Evolutionary conservation across 2,113 vertebrate genomes (phyloP).

Genomic region (Ptychochromis oligacanthus): DNA sequence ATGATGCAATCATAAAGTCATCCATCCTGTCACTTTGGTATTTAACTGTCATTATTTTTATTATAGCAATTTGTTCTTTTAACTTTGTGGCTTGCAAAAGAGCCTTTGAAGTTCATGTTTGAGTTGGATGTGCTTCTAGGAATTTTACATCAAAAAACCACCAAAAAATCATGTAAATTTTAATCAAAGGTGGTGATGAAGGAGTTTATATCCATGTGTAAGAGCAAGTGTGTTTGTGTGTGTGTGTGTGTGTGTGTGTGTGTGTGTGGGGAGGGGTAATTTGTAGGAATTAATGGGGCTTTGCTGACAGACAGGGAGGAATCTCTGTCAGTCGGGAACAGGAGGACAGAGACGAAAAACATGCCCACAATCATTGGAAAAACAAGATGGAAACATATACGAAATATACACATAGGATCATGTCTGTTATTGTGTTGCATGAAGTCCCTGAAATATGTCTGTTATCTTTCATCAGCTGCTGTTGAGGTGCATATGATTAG

Average conservation of each 20-base stretch:
- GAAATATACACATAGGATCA: neutral
- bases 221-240: neutral
- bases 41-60: too few species aligned
- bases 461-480: too few species aligned
- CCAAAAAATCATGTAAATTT: slow-evolving; percentile 25
- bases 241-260: neutral
- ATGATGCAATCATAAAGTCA: neutral
- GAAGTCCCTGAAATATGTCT: neutral
- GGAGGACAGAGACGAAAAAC: neutral
- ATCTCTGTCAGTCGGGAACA: slow-evolving; percentile 22
- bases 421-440: neutral
- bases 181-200: slow-evolving; percentile 57
- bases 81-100: neutral
- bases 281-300: slow-evolving; percentile 35
- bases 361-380: neutral
- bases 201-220: neutral
- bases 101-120: slow-evolving; percentile 27
- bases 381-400: neutral
- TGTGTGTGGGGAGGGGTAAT: neutral
- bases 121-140: slow-evolving; percentile 17
- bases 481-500: too few species aligned
- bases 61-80: neutral
- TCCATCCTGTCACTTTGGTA: neutral
- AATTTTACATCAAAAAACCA: slow-evolving; percentile 9
- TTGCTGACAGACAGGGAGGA: slow-evolving; percentile 46